phyloP scores from a whole-genome alignment of 2,113 vertebrate species.

The Notiomystis cincta region DNA sequence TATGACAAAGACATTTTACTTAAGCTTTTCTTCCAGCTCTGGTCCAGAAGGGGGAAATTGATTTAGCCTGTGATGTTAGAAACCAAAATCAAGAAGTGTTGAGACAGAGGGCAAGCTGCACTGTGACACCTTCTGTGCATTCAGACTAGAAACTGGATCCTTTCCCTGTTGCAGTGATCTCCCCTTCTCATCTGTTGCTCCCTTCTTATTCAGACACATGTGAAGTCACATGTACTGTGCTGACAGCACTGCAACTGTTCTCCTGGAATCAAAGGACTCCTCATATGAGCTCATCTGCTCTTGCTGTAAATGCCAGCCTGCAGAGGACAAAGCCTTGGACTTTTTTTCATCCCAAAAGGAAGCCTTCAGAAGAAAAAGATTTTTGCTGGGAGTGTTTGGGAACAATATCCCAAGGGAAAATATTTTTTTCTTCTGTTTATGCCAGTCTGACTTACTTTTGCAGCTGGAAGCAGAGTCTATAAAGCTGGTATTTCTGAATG shows the following conservation, averaged over 20 bases:
- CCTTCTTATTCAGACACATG: background rate
- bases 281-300: conserved; percentile 42
- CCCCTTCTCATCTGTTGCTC: conserved; percentile 5
- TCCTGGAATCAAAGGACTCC: conserved; percentile 55
- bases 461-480: background rate
- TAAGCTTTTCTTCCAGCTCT: conserved; percentile 11
- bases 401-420: conserved; percentile 36
- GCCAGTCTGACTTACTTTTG: background rate
- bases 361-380: conserved; percentile 48
- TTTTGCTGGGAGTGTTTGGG: conserved; percentile 26
- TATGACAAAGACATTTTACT: conserved; percentile 41
- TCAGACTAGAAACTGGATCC: conserved; percentile 3
- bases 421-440: background rate
- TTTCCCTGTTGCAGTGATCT: conserved; percentile 30
- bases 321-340: conserved; percentile 7
- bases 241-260: conserved; percentile 67
- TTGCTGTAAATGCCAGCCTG: conserved; percentile 48
- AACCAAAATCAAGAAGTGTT: background rate
- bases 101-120: background rate
- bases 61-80: conserved; percentile 19
- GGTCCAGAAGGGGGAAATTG: conserved; percentile 13
- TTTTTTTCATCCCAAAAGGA: conserved; percentile 16
- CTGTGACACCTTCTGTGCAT: background rate
- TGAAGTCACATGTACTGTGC: background rate
- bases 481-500: background rate